These are phyloP conservation scores for Clinocottus analis DNA, from an alignment of 2,113 vertebrate species.

Conservation along the genomic window DNA sequence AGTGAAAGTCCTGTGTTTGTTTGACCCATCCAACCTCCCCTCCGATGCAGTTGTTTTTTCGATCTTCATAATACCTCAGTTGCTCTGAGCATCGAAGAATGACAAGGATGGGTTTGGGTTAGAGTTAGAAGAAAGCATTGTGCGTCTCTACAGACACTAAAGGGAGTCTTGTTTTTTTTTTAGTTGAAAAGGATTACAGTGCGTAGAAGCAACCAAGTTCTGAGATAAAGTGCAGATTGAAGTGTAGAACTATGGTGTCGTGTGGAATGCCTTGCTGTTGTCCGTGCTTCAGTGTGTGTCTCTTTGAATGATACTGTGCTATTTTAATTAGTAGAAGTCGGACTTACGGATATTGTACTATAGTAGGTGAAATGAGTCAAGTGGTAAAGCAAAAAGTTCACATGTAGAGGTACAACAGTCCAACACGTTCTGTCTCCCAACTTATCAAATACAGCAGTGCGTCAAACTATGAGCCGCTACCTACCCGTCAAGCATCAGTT, in stretches of 20 bases:
- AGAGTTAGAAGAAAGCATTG: background rate
- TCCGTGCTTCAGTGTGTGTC: background rate
- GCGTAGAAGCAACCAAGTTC: background rate
- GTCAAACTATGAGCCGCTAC: background rate
- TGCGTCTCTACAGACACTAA: background rate
- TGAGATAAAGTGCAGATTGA: background rate
- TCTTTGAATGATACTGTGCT: background rate
- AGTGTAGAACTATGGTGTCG: background rate
- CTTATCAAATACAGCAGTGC: background rate
- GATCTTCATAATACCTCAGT: too few relatives aligned
- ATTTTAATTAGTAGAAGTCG: background rate
- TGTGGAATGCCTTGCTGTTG: background rate
- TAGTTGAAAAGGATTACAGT: background rate
- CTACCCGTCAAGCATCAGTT: background rate
- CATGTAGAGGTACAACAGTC: background rate
- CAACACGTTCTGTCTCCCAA: background rate
- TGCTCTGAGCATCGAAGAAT: background rate
- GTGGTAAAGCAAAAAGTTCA: background rate
- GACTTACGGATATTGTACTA: background rate
- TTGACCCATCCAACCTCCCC: background rate
- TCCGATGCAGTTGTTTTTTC: too few relatives aligned
- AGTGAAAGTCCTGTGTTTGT: background rate
- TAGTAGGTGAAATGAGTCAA: background rate
- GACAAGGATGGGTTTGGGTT: background rate
- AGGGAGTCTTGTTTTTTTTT: background rate